Evolutionary conservation across 2,888 invertebrate species (phyloP).

Genomic region (Siphonodentalium dalli): DNA sequence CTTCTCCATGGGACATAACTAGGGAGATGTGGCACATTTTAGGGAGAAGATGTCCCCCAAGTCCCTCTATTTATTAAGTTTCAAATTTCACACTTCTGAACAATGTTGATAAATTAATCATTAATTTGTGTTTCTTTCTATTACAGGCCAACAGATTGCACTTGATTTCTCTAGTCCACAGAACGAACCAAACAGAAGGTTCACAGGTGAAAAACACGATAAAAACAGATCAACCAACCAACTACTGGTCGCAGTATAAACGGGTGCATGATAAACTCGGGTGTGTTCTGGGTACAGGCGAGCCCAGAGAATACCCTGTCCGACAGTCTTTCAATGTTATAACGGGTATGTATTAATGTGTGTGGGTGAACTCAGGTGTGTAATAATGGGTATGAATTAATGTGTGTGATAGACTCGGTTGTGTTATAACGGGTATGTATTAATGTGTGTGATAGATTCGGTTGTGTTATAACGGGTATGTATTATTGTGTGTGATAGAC

Average conservation of each 20-base stretch:
- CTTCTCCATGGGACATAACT: too few species aligned
- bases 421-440: too few species aligned
- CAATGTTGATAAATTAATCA: background rate
- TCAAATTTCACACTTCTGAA: background rate
- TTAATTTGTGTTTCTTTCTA: conserved; percentile 4
- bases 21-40: too few species aligned
- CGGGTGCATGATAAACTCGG: conserved; percentile 58
- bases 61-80: background rate
- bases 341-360: conserved; percentile 54
- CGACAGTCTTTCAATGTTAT: conserved; percentile 55
- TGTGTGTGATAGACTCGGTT: too few species aligned
- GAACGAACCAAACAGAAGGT: conserved; percentile 52
- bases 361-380: too few species aligned
- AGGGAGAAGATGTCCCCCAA: too few species aligned
- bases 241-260: conserved; percentile 59
- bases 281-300: conserved; percentile 52
- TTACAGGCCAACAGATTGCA: conserved; percentile 52
- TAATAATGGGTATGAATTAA: too few species aligned
- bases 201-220: conserved; percentile 43
- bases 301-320: conserved; percentile 42
- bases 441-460: too few species aligned
- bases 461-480: too few species aligned
- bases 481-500: too few species aligned
- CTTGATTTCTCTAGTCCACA: conserved; percentile 47
- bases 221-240: conserved; percentile 32